Base-by-base conservation (phyloP, 2,113 vertebrate genomes). In the Gallinago undulata region DNA sequence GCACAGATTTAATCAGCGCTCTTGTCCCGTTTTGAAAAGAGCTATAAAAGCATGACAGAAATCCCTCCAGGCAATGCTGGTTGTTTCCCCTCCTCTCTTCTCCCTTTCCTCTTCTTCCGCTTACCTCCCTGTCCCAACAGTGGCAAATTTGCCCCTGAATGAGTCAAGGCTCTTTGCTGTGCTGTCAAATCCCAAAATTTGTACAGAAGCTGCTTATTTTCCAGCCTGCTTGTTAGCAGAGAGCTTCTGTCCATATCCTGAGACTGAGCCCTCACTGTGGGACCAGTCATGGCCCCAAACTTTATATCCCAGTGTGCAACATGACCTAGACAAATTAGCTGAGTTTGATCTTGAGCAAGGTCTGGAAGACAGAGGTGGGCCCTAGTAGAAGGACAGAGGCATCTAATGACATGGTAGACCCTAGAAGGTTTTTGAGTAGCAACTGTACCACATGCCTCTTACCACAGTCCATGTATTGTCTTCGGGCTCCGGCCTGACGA, bases 21-120 rank as follows among this genome's bases (percentile, higher is more conserved):
- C 14, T 28, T 41, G 74, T 85, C 88, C n/a, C 59, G 37, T 86
- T 96, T 95, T 95, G 75, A 88, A 90, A 91, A 60, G 66, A 73
- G 24, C 37, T 88, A 55, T 77, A 62, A 84, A 66, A 92, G 63
- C 31, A 76, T 28, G 55, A 83, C 47, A 73, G 75, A 90, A 30
- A 12, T 60, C 27, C 24, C 59, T 92, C 31, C 45, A 67, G 72
- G 63, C 59, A 69, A 19, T 62, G 13, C 50, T 77, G 56, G 0
- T n/a, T 75, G 81, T 90, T 56, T 57, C 37, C 37, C n/a, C 37
- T 77, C 19, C 28, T 80, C 16, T 48, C 62, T 39, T 39, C 39
- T 39, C 39, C 39, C 39, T 39, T 80, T 67, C 59, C 33, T 73
- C 18, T 79, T 85, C 48, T 85, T 89, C 45, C 19, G 73, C 63